phyloP scores from a whole-genome alignment of 1,140 invertebrate species.

The Drosophila rhopaloa region DNA sequence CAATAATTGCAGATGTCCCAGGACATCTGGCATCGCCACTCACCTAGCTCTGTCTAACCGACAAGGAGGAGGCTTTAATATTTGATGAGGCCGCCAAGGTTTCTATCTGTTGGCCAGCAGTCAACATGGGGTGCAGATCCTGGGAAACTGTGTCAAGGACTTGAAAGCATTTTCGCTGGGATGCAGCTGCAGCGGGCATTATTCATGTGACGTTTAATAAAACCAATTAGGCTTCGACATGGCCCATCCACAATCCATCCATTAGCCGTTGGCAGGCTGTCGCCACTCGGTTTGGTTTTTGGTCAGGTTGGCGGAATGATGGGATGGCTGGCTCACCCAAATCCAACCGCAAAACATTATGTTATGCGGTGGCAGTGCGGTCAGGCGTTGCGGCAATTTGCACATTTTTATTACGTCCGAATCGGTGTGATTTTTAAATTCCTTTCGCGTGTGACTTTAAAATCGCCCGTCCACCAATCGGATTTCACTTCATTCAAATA shows the following conservation, averaged over 20 bases:
- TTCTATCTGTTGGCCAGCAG: conserved; percentile 46
- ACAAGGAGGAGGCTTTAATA: conserved; percentile 34
- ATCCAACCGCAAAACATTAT: conserved; percentile 75
- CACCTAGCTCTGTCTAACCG: conserved; percentile 30
- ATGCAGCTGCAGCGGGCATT: conserved; percentile 42
- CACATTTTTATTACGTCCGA: conserved; percentile 61
- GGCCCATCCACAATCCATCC: conserved; percentile 59
- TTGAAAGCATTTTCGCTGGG: conserved; percentile 27
- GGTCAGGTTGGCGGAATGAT: background rate
- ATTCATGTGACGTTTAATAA: conserved; percentile 69
- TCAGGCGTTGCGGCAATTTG: conserved; percentile 60
- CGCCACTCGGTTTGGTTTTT: conserved; percentile 14
- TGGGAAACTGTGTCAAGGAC: conserved; percentile 45
- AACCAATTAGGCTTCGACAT: conserved; percentile 71
- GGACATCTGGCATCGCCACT: conserved; percentile 20
- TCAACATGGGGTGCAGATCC: conserved; percentile 19
- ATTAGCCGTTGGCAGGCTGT: conserved; percentile 56
- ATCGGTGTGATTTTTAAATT: conserved; percentile 33
- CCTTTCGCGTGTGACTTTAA: conserved; percentile 42
- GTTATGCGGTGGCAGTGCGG: conserved; percentile 67
- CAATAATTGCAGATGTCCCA: conserved; percentile 17
- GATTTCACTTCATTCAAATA: conserved; percentile 22
- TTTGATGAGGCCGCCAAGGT: conserved; percentile 52
- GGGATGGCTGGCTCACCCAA: conserved; percentile 38
- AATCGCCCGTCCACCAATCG: conserved; percentile 7